Conservation (phyloP, 2,113 vertebrate species). For the Corythaixoides concolor region DNA sequence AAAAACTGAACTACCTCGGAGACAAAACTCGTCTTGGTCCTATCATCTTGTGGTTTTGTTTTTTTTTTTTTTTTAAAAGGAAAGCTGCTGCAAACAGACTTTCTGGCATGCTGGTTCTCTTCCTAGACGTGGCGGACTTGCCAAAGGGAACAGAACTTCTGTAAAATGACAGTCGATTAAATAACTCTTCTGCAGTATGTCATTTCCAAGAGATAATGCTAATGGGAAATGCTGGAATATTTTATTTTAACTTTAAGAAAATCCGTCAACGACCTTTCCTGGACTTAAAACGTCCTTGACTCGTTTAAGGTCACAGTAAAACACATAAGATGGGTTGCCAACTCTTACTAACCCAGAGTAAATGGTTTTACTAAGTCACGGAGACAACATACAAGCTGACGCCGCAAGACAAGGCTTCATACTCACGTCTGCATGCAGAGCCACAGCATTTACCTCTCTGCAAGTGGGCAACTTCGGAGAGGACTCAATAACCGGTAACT, state of each 20-base stretch:
- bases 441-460: slow-evolving; percentile 81
- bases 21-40: neutral
- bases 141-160: slow-evolving; percentile 15
- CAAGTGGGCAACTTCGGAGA: slow-evolving; percentile 79
- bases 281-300: slow-evolving; percentile 34
- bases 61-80: neutral
- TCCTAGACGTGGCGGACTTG: neutral
- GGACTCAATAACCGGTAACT: slow-evolving; percentile 73
- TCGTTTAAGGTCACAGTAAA: slow-evolving; percentile 20
- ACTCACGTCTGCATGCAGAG: slow-evolving; percentile 84
- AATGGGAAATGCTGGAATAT: neutral
- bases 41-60: neutral
- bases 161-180: slow-evolving; percentile 16
- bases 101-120: neutral
- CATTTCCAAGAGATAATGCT: slow-evolving; percentile 18
- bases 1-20: neutral
- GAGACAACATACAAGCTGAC: neutral
- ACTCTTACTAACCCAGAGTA: neutral
- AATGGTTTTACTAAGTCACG: slow-evolving; percentile 10
- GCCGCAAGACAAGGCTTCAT: neutral
- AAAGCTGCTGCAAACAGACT: neutral
- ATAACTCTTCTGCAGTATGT: neutral
- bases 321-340: neutral
- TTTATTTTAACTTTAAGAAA: slow-evolving; percentile 54
- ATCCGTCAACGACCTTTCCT: neutral